Base-by-base conservation (phyloP, 2,113 vertebrate species). In the Colossoma macropomum region DNA sequence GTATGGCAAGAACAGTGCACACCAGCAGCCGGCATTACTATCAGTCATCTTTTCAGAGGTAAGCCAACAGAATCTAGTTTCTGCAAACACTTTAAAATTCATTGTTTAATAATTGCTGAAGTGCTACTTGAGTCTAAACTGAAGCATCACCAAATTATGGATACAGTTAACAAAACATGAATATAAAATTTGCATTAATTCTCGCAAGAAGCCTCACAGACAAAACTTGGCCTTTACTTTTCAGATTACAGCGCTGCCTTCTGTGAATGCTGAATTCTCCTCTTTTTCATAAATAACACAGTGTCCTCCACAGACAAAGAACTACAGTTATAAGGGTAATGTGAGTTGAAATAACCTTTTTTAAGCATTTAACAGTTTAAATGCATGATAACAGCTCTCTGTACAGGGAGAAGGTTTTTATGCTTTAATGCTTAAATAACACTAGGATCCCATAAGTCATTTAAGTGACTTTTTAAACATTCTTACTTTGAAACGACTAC, bases 81-180 rank as follows among this genome's bases (percentile, higher is more conserved):
- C 30, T 69, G 66, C 66, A 69, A 69, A 38, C 66, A 69, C 66
- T 69, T 69, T 34, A 38, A 69, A 34, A 69, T 69, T 69, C 66
- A 32, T 34, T 38, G 30, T 69, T 69, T 38, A 69, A 69, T 69
- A 38, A 69, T 69, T 69, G 34, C 66, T 69, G 66, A 38, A 38
- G 32, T 38, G 66, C 66, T 69, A 23, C 66, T 69, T 8, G 12
- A 69, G 66, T 38, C 66, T 69, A 69, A 38, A 38, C 66, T 69
- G 34, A 69, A 69, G 66, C 54, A 59, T 59, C 54, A 59, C 66
- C 66, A 38, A 69, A 76, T 83, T 34, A 77, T 60, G 63, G 17
- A 77, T 70, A 50, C 50, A 45, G 52, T 69, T 69, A 69, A 69
- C 66, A 69, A 69, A 69, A 69, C 66, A 69, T 69, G 66, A 69